Evolutionary conservation across 2,113 vertebrate genomes (phyloP).

Genomic region (Pseudonaja textilis): DNA sequence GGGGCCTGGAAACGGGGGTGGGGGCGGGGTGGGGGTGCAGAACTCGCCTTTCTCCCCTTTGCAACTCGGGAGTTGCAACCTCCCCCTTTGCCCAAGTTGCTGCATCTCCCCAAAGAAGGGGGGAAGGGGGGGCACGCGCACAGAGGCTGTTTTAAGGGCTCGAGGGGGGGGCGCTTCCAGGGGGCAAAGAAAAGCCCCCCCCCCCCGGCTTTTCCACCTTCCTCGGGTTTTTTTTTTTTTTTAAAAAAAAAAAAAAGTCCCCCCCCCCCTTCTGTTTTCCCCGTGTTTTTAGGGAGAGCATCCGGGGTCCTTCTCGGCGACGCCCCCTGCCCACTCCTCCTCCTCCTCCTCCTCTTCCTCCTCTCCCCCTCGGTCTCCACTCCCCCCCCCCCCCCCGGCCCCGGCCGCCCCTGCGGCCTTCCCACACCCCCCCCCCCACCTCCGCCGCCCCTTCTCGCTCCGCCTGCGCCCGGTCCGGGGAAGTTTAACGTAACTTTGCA

Average conservation of each 20-base stretch:
- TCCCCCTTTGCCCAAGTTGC: not conserved
- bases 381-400: not conserved
- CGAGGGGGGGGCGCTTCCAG: not conserved
- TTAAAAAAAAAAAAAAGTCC: no score
- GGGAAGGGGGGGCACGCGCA: not conserved
- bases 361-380: no score
- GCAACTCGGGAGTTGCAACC: not conserved
- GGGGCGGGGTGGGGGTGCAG: no score
- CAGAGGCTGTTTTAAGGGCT: not conserved
- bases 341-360: no score
- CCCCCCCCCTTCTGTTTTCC: no score
- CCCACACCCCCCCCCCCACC: no score
- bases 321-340: not conserved
- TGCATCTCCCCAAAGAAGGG: not conserved
- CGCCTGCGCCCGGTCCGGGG: not conserved
- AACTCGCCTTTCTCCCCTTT: not conserved
- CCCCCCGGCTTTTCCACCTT: no score
- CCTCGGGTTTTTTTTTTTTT: no score
- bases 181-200: not conserved
- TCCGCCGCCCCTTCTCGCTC: no score
- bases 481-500: slow-evolving; percentile 16
- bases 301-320: slow-evolving; percentile 8
- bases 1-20: not conserved
- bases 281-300: not conserved
- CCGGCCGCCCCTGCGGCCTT: no score